Evolutionary conservation across 2,797 vertebrate genomes (phyloP).

Genomic region (Scolopax bukidnonensis): DNA sequence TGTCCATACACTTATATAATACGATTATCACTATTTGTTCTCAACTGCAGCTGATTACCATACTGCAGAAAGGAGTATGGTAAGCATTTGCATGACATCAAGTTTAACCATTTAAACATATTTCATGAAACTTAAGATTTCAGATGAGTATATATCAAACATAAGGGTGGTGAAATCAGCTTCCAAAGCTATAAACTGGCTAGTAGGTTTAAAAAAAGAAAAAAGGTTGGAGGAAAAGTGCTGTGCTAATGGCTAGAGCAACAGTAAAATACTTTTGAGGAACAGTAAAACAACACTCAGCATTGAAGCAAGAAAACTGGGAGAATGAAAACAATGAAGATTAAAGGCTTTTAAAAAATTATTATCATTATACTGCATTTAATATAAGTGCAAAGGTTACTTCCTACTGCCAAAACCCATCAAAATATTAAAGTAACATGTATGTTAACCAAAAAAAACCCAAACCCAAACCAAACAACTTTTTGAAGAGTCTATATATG

Average conservation of each 20-base stretch:
- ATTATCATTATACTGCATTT: background rate
- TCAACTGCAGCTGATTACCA: background rate
- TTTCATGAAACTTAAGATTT: background rate
- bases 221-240: background rate
- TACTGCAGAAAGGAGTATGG: background rate
- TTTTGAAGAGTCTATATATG: background rate
- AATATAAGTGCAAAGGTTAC: background rate
- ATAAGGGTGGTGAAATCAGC: background rate
- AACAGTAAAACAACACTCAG: background rate
- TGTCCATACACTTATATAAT: background rate
- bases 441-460: background rate
- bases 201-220: background rate
- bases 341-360: background rate
- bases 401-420: background rate
- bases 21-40: background rate
- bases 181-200: background rate
- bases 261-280: background rate
- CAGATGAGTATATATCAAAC: background rate
- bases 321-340: background rate
- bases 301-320: background rate
- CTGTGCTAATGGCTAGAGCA: background rate
- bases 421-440: background rate
- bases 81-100: background rate
- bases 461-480: background rate
- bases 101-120: background rate